Conservation (phyloP, 2,797 vertebrate genomes). For the Microcaecilia unicolor region DNA sequence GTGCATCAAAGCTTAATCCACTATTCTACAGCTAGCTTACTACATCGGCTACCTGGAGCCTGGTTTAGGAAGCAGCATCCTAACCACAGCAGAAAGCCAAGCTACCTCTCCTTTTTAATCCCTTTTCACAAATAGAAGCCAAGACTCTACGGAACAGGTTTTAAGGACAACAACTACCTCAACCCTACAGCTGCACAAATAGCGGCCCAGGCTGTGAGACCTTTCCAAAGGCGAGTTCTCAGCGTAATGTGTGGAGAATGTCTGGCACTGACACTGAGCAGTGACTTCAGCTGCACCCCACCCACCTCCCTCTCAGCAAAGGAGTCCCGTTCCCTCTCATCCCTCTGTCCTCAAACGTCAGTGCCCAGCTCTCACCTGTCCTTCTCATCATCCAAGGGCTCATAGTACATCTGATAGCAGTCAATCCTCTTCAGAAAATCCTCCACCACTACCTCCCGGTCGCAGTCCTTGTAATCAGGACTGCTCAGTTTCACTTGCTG, state of each 20-base stretch:
- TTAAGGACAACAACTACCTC: background rate
- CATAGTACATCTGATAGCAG: conserved; percentile 74
- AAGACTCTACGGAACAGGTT: background rate
- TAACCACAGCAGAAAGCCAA: too few relatives aligned
- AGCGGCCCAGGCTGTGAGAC: too few relatives aligned
- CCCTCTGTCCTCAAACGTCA: too few relatives aligned
- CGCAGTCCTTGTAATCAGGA: conserved; percentile 74
- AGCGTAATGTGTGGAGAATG: too few relatives aligned
- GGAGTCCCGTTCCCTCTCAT: too few relatives aligned
- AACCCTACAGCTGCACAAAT: background rate
- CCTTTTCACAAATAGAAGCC: background rate
- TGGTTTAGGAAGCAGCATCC: too few relatives aligned
- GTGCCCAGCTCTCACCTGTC: conserved; percentile 61
- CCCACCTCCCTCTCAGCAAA: too few relatives aligned
- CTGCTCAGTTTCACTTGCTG: conserved; percentile 89
- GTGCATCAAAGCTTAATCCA: too few relatives aligned
- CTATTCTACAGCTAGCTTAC: too few relatives aligned
- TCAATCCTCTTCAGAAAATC: conserved; percentile 85
- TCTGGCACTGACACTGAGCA: background rate
- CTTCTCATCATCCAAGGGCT: conserved; percentile 69
- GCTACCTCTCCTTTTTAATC: background rate
- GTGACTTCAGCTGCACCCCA: background rate
- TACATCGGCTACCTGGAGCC: too few relatives aligned
- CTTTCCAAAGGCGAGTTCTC: background rate
- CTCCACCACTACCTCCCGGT: conserved; percentile 70